Percentiles rank a stretch among this genome's conserved stretches.
These are phyloP conservation scores for Tapirus terrestris DNA, from an alignment of 2,113 vertebrate genomes.

Conservation along the genomic window DNA sequence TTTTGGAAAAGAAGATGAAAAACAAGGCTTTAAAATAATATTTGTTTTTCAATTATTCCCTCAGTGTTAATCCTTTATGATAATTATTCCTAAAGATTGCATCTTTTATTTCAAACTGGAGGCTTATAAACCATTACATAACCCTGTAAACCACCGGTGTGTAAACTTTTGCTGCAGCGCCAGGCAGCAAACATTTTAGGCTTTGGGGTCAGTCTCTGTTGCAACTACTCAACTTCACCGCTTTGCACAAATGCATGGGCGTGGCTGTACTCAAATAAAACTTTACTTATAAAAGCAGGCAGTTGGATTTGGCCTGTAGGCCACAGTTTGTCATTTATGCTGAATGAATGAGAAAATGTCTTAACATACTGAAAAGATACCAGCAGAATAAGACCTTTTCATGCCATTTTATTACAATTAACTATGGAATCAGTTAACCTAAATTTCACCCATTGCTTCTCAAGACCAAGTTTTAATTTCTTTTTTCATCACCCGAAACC, in stretches of 20 bases:
- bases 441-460: background rate
- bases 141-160: background rate
- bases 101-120: conserved; percentile 48
- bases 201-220: background rate
- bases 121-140: background rate
- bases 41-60: conserved; percentile 4
- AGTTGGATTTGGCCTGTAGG: background rate
- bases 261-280: background rate
- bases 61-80: background rate
- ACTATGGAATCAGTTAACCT: background rate
- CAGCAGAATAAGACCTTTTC: background rate
- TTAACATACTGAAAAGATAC: background rate
- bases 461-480: conserved; percentile 11
- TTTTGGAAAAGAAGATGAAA: conserved; percentile 37
- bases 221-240: background rate
- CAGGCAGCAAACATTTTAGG: background rate
- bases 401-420: background rate
- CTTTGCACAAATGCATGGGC: background rate
- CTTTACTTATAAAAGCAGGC: conserved; percentile 26
- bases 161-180: background rate
- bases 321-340: background rate
- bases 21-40: background rate
- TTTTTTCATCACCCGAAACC: background rate
- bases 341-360: conserved; percentile 42
- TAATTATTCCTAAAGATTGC: background rate